These are phyloP conservation scores for Norana najaformis DNA, from an alignment of 2,888 invertebrate genomes.

Conservation along the genomic window DNA sequence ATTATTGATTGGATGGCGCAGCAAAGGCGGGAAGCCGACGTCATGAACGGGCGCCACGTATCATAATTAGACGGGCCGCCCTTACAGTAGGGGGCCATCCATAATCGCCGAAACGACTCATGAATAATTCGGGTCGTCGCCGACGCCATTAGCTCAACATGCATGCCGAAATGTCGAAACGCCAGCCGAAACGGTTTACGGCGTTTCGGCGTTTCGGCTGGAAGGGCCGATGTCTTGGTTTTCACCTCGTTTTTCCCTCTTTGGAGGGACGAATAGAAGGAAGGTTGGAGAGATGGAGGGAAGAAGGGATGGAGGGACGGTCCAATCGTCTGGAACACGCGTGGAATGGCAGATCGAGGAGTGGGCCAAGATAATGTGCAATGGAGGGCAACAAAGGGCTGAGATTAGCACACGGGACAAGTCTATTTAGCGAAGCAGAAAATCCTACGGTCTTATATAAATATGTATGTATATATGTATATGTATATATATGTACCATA, in stretches of 20 bases:
- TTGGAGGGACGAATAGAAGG: neutral
- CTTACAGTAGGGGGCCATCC: conserved; percentile 1
- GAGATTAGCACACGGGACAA: neutral
- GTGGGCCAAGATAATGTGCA: neutral
- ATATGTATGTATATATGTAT: too few species aligned
- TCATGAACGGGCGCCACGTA: conserved; percentile 13
- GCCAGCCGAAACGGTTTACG: neutral
- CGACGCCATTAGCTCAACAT: neutral
- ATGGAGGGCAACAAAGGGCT: neutral
- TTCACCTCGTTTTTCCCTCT: too few species aligned
- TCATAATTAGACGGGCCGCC: neutral
- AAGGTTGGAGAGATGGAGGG: neutral
- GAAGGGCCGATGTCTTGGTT: neutral
- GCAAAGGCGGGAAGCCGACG: neutral
- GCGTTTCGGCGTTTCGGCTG: neutral
- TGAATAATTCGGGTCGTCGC: neutral
- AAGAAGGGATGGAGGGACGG: neutral
- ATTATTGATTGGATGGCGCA: conserved; percentile 13
- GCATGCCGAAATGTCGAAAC: too few species aligned
- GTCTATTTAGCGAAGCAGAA: too few species aligned
- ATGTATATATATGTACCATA: too few species aligned
- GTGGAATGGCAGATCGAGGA: neutral
- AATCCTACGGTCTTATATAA: too few species aligned
- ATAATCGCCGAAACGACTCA: conserved; percentile 5
- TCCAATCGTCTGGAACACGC: neutral